Percentiles rank a stretch among this genome's conserved stretches.
Evolutionary conservation across 2,888 invertebrate genomes (phyloP).

Genomic region (Oligia strigilis): DNA sequence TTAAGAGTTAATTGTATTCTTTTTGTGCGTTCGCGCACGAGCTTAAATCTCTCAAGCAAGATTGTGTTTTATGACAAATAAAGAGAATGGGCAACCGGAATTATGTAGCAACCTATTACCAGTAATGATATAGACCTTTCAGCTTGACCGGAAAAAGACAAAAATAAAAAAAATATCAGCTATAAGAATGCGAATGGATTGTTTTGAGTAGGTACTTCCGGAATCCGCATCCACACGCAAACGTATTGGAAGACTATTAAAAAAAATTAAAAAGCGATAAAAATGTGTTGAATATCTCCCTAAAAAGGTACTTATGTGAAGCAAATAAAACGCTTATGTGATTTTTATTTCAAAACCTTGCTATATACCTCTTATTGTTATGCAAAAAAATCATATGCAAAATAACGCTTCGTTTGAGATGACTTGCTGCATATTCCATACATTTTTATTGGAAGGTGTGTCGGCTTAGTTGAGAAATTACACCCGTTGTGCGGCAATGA

Average conservation of each 20-base stretch:
- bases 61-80: conserved; percentile 77
- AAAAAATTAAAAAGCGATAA: conserved; percentile 34
- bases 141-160: conserved; percentile 59
- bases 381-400: conserved; percentile 14
- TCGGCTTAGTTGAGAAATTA: conserved; percentile 68
- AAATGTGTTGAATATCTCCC: conserved; percentile 1
- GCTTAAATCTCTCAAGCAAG: conserved; percentile 71
- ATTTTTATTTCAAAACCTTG: conserved; percentile 18
- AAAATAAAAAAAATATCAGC: conserved; percentile 45
- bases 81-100: conserved; percentile 69
- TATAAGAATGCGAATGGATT: conserved; percentile 41
- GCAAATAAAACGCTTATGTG: conserved; percentile 7
- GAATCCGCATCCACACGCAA: conserved; percentile 52
- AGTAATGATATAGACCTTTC: conserved; percentile 59
- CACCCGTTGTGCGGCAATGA: conserved; percentile 65
- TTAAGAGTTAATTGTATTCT: conserved; percentile 80
- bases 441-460: conserved; percentile 64
- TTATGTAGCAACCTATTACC: conserved; percentile 55
- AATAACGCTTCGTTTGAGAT: conserved; percentile 49
- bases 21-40: conserved; percentile 72
- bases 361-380: conserved; percentile 13
- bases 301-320: neutral
- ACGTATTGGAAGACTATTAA: conserved; percentile 18
- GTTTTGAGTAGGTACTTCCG: conserved; percentile 51
- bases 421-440: conserved; percentile 54